These are phyloP conservation scores for Nebria brevicollis DNA, from an alignment of 2,888 invertebrate species.

Conservation along the genomic window DNA sequence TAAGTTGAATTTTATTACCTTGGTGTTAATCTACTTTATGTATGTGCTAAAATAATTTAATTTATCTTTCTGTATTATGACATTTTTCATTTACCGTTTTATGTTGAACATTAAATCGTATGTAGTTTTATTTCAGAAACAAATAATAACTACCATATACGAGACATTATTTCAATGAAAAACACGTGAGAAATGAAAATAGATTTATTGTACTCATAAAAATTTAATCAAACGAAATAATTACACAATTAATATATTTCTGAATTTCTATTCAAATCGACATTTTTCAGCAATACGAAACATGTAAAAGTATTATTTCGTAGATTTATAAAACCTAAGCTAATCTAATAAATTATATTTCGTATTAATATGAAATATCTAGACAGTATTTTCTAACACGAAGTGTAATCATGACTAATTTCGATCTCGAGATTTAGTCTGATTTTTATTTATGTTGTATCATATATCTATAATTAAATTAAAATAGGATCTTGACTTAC, in stretches of 20 bases:
- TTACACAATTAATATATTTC: not conserved
- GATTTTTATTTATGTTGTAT: not conserved
- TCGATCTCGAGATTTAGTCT: too few species aligned
- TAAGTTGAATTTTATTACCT: not conserved
- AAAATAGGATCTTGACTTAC: constrained; percentile 57
- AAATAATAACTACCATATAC: not conserved
- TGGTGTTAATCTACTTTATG: not conserved
- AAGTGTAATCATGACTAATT: too few species aligned
- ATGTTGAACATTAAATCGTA: not conserved
- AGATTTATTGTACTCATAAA: not conserved
- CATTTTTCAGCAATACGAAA: too few species aligned
- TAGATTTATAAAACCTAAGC: too few species aligned
- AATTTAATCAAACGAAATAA: not conserved
- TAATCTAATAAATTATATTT: too few species aligned
- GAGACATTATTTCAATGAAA: not conserved
- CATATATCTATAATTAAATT: not conserved
- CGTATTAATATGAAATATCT: too few species aligned
- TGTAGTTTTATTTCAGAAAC: not conserved
- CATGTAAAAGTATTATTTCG: too few species aligned
- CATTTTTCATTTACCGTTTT: not conserved
- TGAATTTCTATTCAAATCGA: not conserved
- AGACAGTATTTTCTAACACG: too few species aligned
- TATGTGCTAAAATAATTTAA: not conserved
- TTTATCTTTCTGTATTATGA: not conserved
- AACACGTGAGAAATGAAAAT: not conserved